Evolutionary conservation across 2,113 vertebrate genomes (phyloP), one percentile per base, ranked within the genome.

Genomic region (Poecile atricapillus): DNA sequence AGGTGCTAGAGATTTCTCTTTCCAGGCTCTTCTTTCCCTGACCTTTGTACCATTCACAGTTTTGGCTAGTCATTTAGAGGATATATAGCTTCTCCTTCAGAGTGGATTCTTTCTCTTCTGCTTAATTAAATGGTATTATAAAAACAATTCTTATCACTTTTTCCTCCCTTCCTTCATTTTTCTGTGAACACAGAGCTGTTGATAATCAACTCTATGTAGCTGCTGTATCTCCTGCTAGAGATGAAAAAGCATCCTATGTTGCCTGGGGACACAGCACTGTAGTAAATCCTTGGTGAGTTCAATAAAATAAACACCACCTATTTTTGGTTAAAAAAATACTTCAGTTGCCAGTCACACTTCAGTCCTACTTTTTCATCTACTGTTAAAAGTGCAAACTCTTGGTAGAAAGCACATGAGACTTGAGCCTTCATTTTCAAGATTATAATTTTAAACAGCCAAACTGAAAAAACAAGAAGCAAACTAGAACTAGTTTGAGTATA

Each of bases 191-290:
- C 95, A 99, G 99, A 79, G 99, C 99, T 50, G 78, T 99, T 30
- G 99, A 99, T 97, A 99, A 99, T 93, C 99, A 99, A 82, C 93
- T 99, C 44, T 99, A 98, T 1, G 98, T 99, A 90, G 99, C 99
- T 89, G 97, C 99, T 0, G 98, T 98, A n/a, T 99, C 99, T 63
- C 99, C 99, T 75, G 99, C 99, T 46, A 98, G 99, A 97, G 99
- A 99, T 73, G 98, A 99, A 33, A 97, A 97, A 2, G 98, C 99
- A 18, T 98, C 99, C 4, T 99, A 99, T 24, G 97, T 99, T 49
- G 99, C 98, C 46, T 99, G 99, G 99, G 99, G 99, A 96, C 99
- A 99, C 97, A 99, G 99, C 98, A 98, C 98, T 3, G 96, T 99
- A 3, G 99, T 99, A 77, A 99, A 96, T 97, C 99, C 99, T 44